Conservation (phyloP, 2,113 vertebrate species). For the Mus spicilegus region DNA sequence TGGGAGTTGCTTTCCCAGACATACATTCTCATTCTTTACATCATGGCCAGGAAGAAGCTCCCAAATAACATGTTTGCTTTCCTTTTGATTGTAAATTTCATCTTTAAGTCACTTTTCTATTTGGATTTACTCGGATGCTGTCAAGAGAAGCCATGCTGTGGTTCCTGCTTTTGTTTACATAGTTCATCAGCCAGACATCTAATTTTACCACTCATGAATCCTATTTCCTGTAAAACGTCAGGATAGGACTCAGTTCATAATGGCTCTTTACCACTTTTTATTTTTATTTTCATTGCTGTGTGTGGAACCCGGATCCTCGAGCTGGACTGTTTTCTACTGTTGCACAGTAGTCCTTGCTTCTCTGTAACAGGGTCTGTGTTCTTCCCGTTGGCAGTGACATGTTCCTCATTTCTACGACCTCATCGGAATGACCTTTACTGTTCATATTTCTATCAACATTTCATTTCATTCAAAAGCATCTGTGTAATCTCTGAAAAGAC, state of each 20-base stretch:
- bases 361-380: not conserved
- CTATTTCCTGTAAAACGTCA: not conserved
- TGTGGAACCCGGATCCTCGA: not conserved
- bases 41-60: not conserved
- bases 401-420: not conserved
- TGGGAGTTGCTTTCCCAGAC: not conserved
- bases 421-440: not conserved
- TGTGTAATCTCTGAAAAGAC: not conserved
- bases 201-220: not conserved
- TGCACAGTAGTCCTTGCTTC: not conserved
- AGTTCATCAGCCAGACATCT: not conserved
- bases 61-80: not conserved
- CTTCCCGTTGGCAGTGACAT: not conserved
- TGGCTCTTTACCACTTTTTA: not conserved
- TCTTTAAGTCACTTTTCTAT: not conserved
- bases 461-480: not conserved
- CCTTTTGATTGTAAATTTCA: constrained; percentile 3
- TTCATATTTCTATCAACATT: not conserved
- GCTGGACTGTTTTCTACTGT: not conserved
- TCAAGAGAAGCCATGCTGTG: not conserved
- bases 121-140: not conserved
- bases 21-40: not conserved
- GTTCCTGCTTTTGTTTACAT: not conserved
- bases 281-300: not conserved
- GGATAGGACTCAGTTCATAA: not conserved